Evolutionary conservation across 2,797 vertebrate species (phyloP), one percentile per base, ranked within the genome.

Genomic region (Bradypus variegatus): DNA sequence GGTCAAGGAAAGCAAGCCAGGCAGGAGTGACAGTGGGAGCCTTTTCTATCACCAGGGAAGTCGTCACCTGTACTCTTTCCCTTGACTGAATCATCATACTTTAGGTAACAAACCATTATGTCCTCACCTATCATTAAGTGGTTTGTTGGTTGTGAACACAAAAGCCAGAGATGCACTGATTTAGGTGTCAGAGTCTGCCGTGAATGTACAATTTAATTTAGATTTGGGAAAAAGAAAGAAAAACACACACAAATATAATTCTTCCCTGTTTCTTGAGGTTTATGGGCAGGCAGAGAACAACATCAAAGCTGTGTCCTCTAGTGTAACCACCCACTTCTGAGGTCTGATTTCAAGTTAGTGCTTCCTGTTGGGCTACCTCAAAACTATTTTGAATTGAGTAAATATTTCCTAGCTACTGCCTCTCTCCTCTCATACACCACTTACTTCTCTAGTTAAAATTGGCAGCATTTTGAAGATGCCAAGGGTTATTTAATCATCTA

Each of bases 381-480:
- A 67, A 87, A 91, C 60, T 85, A 86, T 86, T 88, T 86, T 41
- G 18, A 92, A 65, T 60, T 36, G 67, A 82, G 64, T 78, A 90
- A 88, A 91, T 90, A 79, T n/a, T 76, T 62, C 62, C 23, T 79
- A 62, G 36, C 69, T 90, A 41, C 27, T 60, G 11, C 70, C 58
- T 90, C 73, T 83, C 85, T 87, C 25, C 55, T 93, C 91, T 75
- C 64, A 27, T 77, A 89, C 77, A 62, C 64, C 45, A 53, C 36
- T 91, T 79, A 50, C 60, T 1, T 84, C 41, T 80, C 48, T 67
- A 31, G 18, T 48, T 91, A 62, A 83, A 60, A 73, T 94, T 87
- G 90, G 78, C 16, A 90, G 86, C 14, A n/a, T 67, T 87, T 92
- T 80, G 58, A 89, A 89, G 55, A 65, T 89, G n/a, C 67, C 84